Evolutionary conservation across 2,113 vertebrate genomes (phyloP), one percentile per base, ranked within the genome.

Genomic region (Hylia prasina): DNA sequence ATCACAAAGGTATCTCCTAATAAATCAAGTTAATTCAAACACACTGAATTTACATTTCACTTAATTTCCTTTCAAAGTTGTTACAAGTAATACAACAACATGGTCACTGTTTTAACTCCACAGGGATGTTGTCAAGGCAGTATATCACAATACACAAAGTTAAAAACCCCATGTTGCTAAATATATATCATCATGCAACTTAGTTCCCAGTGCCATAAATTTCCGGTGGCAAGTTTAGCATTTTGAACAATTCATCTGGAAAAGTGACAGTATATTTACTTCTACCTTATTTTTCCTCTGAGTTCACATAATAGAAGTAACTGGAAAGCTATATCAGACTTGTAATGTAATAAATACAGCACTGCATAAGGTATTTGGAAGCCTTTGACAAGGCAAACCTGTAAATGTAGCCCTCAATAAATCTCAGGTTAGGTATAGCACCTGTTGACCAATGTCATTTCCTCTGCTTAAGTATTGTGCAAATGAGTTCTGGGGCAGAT

Each of bases 231-330:
- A 84, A 70, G 44, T 86, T 88, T 60, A 93, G 18, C 47, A 92
- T 96, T 93, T 93, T 91, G 76, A 95, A 23, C 64, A 89, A 82
- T 92, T 89, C 35, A 39, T 94, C 86, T 90, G 48, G 56, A 90
- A 86, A 88, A 83, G 64, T 92, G 70, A 80, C 84, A 95, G 63
- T 40, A 63, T 90, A 93, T 96, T 94, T 93, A 90, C 82, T 97
- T 83, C 90, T 86, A 58, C 79, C 76, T 93, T 93, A 86, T 88
- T 95, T 92, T 65, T 94, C 60, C 72, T 97, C 79, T 89, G 90
- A 78, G 47, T 92, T 96, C 85, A 84, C 48, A 42, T 78, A 94
- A 83, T 75, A 89, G 51, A 92, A 94, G 73, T 78, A 93, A 93
- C 94, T 87, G 60, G 40, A 79, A 96, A 86, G 82, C 85, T 70